Percentiles rank a stretch among this genome's conserved stretches.
Evolutionary conservation across 2,113 vertebrate species (phyloP).

Genomic region (Brachypodius melanocephalos): DNA sequence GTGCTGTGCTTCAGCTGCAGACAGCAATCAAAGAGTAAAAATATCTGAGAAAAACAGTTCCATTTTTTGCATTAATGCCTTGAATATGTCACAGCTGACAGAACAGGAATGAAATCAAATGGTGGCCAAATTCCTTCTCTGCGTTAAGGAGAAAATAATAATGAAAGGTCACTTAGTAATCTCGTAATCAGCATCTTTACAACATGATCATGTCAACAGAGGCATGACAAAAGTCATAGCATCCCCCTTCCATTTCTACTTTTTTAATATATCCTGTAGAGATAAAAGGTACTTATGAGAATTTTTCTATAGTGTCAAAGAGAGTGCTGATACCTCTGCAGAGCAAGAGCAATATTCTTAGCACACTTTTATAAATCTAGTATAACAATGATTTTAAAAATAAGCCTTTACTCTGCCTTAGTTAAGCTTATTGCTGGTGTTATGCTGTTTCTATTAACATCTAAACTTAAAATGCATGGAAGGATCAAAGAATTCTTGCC

Average conservation of each 20-base stretch:
- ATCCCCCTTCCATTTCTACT: not conserved
- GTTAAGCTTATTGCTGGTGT: not conserved
- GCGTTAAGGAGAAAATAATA: not conserved
- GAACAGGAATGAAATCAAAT: not conserved
- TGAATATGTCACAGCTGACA: not conserved
- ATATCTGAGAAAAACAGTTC: not conserved
- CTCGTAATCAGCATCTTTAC: not conserved
- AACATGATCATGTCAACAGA: not conserved
- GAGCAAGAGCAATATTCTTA: not conserved
- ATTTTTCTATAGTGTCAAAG: not conserved
- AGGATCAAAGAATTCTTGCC: not conserved
- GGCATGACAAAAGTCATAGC: not conserved
- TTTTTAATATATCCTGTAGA: not conserved
- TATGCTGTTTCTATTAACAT: not conserved
- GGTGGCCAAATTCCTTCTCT: not conserved
- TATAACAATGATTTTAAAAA: not conserved
- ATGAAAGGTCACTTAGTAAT: not conserved
- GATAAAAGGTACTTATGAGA: constrained; percentile 6
- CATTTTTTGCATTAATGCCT: not conserved
- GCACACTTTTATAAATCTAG: not conserved
- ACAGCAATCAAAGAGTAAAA: not conserved
- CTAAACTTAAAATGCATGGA: not conserved
- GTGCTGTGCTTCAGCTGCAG: not conserved
- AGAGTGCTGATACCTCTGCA: not conserved
- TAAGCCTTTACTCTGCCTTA: not conserved